phyloP scores from a whole-genome alignment of 2,113 vertebrate species.

The Anser cygnoides region DNA sequence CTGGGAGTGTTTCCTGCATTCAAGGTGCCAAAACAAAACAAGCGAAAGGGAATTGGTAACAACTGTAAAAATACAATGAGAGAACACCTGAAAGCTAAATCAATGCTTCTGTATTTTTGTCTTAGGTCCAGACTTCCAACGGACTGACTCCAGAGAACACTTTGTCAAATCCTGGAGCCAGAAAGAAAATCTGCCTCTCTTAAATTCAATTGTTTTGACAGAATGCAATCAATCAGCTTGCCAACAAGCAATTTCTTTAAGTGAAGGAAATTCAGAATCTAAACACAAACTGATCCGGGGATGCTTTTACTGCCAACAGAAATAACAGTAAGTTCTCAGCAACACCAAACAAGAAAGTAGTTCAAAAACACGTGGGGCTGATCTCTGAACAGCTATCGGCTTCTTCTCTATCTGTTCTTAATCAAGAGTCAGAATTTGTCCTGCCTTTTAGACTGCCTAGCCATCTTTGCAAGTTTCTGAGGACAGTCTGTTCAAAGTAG shows the following conservation, averaged over 20 bases:
- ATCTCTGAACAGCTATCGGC: constrained; percentile 45
- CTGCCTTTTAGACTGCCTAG: constrained; percentile 56
- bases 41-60: neutral
- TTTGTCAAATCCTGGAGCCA: constrained; percentile 41
- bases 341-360: constrained; percentile 32
- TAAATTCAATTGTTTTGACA: neutral
- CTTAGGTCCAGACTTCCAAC: neutral
- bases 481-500: neutral
- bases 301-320: neutral
- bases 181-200: constrained; percentile 32
- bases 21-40: constrained; percentile 41
- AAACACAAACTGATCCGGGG: constrained; percentile 14
- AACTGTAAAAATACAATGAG: constrained; percentile 3
- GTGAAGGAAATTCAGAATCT: constrained; percentile 26
- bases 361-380: neutral
- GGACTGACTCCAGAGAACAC: neutral
- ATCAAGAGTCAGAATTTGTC: constrained; percentile 53
- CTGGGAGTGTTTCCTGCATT: neutral
- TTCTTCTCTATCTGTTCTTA: constrained; percentile 21
- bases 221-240: neutral
- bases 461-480: neutral
- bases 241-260: constrained; percentile 45
- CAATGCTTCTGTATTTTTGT: neutral
- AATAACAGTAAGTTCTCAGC: neutral
- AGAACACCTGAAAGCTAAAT: constrained; percentile 42